Base-by-base conservation (phyloP, 1,140 invertebrate genomes). In the Aphaenogaster ashmeadi region DNA sequence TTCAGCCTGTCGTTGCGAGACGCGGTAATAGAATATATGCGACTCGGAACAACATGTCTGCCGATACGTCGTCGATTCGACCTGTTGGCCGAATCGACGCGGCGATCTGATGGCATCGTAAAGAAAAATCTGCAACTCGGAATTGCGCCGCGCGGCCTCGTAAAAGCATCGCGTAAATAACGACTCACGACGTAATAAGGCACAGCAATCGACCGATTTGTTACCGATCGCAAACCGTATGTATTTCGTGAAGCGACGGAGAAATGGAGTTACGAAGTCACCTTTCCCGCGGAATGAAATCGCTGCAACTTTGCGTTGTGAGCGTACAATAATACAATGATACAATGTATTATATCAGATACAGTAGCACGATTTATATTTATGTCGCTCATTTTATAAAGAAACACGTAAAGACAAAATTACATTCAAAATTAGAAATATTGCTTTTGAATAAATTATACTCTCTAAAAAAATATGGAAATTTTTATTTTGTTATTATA, bases 81-180 rank as follows among this genome's bases (percentile, higher is more conserved):
- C 7, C 33, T 3, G 27, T 66, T 21, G 60, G 52, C 18, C 50
- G 56, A 66, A 85, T 71, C 47, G 60, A 8, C 13, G 27, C 0
- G 33, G 8, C 54, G 54, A 8, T 0, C 21, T 27, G 41, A 60
- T 8, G 33, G 33, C 9, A 4, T 77, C 64, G 41, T 67, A 86
- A 88, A 88, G 74, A 89, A 90, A 89, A 84, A 77, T 89, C 67
- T 75, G 71, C 66, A 56, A 21, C n/a, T 41, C 77, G 72, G 11
- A 87, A 84, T 78, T 89, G 62, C 71, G 36, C 47, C 50, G 44
- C 50, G 44, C 38, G 41, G 13, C 52, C 75, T 77, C 62, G 87
- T 89, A 86, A 87, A 88, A 77, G 58, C 54, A 47, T 21, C 47
- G 47, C 88, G 15, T 89, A 90, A 89, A 90, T 89, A 89, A 86